A percentile compares a stretch with the other conserved stretches of the same genome.
phyloP scores from a whole-genome alignment of 2,797 vertebrate genomes.

The Anolis apletophallus region DNA sequence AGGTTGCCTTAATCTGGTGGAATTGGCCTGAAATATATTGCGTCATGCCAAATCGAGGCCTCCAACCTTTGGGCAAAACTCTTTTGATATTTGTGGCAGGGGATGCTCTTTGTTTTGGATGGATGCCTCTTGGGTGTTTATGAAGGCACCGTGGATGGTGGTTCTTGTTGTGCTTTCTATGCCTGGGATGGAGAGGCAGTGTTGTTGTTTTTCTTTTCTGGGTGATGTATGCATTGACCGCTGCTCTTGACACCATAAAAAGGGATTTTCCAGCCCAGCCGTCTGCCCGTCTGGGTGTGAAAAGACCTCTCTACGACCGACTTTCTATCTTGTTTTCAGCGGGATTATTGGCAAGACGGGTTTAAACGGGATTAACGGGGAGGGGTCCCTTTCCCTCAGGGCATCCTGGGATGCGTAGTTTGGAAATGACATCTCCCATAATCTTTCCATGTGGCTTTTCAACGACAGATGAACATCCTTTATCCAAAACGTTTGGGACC shows the following conservation, averaged over 20 bases:
- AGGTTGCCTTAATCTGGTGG: too few relatives aligned
- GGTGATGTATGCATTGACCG: not conserved
- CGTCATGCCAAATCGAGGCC: too few relatives aligned
- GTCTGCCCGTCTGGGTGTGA: not conserved
- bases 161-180: not conserved
- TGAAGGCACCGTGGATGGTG: too few relatives aligned
- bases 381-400: not conserved
- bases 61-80: too few relatives aligned
- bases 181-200: too few relatives aligned
- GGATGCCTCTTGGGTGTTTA: not conserved
- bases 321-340: not conserved
- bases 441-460: too few relatives aligned
- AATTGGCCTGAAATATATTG: too few relatives aligned
- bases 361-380: not conserved
- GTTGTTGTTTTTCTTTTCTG: not conserved
- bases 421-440: too few relatives aligned
- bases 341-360: not conserved
- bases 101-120: not conserved
- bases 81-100: too few relatives aligned
- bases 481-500: too few relatives aligned
- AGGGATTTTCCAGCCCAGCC: not conserved
- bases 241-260: not conserved
- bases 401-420: not conserved
- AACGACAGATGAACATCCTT: too few relatives aligned
- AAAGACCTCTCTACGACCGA: not conserved